Evolutionary conservation across 2,888 invertebrate species (phyloP), one percentile per base, ranked within the genome.

Genomic region (Patella pellucida): DNA sequence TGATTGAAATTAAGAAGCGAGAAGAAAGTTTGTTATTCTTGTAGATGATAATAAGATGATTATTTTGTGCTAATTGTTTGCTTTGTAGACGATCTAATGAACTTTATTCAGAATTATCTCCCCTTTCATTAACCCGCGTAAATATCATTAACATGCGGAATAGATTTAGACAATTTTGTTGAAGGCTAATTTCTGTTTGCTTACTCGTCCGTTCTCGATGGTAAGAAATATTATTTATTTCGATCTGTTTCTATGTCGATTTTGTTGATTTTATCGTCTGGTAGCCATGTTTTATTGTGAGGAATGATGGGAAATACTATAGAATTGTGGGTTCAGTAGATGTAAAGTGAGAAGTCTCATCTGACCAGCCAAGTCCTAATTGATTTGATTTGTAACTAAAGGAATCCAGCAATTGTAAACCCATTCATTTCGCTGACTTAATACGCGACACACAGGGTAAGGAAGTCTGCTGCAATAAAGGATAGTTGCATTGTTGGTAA

Each of bases 231-330:
- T 62, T 9, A 62, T 62, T 19, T 19, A n/a, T n/a, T 19, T 23
- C 23, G 19, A 23, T 19, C 23, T 23, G 23, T 23, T 23, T 62
- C 23, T 19, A 62, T 62, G 62, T 62, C 62, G 15, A 23, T 23
- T 23, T 23, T 62, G 62, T 62, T 62, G 19, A 23, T 62, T 62
- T 62, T 62, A 23, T 23, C 23, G 62, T 62, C 62, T 23, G 23
- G 23, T 62, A 19, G 12, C 62, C 9, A 15, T 11, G 62, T 23
- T 23, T 19, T 62, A 62, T 62, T 19, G 19, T 62, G 23, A 12
- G 19, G 62, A 62, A 23, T 62, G 62, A 62, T 62, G 62, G 62
- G 62, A 62, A 62, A 62, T 62, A 23, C 62, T 14, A 62, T 62
- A 23, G 62, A 23, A 62, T 62, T 19, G 23, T 62, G 62, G 62